Evolutionary conservation across 2,113 vertebrate species (phyloP).

Genomic region (Diphyllodes magnificus): DNA sequence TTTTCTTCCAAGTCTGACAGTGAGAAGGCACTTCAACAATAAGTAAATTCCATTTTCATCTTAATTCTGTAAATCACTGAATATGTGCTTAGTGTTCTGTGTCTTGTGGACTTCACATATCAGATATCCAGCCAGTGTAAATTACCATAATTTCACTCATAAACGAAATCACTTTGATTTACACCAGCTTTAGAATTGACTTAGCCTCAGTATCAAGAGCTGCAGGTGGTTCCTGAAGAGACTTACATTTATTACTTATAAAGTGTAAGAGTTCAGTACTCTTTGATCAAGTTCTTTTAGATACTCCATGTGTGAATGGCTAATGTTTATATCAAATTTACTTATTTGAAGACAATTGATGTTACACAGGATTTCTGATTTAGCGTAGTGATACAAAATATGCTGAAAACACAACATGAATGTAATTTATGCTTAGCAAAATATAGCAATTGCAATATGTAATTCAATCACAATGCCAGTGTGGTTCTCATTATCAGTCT

Average conservation of each 20-base stretch:
- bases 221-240: neutral
- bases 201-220: neutral
- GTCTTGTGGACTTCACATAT: neutral
- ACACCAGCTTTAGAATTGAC: neutral
- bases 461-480: neutral
- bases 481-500: neutral
- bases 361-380: neutral
- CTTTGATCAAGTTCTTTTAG: neutral
- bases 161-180: neutral
- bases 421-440: neutral
- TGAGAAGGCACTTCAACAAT: neutral
- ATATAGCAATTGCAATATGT: neutral
- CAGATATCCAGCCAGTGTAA: neutral
- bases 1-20: neutral
- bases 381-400: fast-evolving
- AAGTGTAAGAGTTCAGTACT: neutral
- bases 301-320: neutral
- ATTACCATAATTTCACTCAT: neutral
- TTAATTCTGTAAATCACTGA: neutral
- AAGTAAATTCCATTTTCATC: neutral
- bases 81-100: neutral
- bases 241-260: neutral
- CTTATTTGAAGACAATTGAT: neutral
- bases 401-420: neutral
- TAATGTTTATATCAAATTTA: neutral